These are phyloP conservation scores for Pocota personata DNA, from an alignment of 2,888 invertebrate species.

Conservation along the genomic window DNA sequence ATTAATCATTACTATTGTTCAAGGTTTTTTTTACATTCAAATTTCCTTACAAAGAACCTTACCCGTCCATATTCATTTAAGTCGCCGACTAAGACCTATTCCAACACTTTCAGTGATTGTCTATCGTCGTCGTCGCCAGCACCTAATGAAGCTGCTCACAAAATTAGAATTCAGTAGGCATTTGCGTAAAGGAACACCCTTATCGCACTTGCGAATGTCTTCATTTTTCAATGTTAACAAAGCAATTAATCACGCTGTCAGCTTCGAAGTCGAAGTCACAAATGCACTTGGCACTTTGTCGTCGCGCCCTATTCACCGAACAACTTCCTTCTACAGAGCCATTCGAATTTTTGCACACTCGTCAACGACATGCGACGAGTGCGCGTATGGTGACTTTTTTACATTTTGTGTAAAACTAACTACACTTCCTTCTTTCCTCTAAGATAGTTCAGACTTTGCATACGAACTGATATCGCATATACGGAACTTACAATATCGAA, in stretches of 20 bases:
- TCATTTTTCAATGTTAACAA: slow-evolving; percentile 71
- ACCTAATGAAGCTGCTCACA: slow-evolving; percentile 32
- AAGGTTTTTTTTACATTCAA: slow-evolving; percentile 26
- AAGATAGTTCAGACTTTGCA: slow-evolving; percentile 19
- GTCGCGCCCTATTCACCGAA: neutral
- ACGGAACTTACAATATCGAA: slow-evolving; percentile 53
- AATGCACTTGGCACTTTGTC: slow-evolving; percentile 39
- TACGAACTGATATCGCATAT: slow-evolving; percentile 22
- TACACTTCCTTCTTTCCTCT: slow-evolving; percentile 50
- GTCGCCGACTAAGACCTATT: slow-evolving; percentile 18
- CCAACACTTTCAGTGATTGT: slow-evolving; percentile 7
- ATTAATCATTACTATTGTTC: slow-evolving; percentile 40
- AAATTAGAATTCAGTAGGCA: slow-evolving; percentile 60
- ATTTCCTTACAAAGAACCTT: slow-evolving; percentile 19
- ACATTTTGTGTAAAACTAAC: slow-evolving; percentile 19
- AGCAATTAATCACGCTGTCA: slow-evolving; percentile 69
- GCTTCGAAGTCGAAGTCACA: slow-evolving; percentile 22
- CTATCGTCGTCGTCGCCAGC: slow-evolving; percentile 1
- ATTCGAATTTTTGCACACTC: slow-evolving; percentile 47
- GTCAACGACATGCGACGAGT: slow-evolving; percentile 27
- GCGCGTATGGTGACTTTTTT: neutral
- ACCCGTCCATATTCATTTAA: slow-evolving; percentile 39
- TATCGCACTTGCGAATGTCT: slow-evolving; percentile 55
- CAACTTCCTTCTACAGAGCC: slow-evolving; percentile 26
- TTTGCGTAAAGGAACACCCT: slow-evolving; percentile 31